These are phyloP conservation scores for Enteromius thamalakanensis DNA, from an alignment of 2,797 vertebrate species.

Conservation along the genomic window DNA sequence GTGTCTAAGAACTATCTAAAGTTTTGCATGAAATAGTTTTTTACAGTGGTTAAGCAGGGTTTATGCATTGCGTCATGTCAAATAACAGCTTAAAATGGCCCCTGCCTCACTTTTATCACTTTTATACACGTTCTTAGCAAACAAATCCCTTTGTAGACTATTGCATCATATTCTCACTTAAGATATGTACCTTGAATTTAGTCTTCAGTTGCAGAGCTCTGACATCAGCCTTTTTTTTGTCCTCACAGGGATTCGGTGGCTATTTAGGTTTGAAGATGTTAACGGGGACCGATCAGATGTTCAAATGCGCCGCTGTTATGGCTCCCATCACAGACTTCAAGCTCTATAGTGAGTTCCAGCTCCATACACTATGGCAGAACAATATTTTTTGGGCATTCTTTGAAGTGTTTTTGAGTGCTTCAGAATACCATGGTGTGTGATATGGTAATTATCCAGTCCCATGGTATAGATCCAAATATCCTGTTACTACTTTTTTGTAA, in stretches of 20 bases:
- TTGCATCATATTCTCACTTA: not conserved
- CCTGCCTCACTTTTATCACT: not conserved
- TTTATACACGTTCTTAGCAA: not conserved
- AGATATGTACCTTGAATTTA: conserved; percentile 1
- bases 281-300: conserved; percentile 76
- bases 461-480: conserved; percentile 1
- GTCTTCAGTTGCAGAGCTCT: conserved; percentile 64
- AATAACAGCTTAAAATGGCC: not conserved
- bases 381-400: not conserved
- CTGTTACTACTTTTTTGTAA: not conserved
- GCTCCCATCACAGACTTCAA: conserved; percentile 84
- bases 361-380: not conserved
- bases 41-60: not conserved
- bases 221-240: conserved; percentile 71
- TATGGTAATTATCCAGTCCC: conserved; percentile 4
- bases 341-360: conserved; percentile 79
- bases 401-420: not conserved
- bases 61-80: not conserved
- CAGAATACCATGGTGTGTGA: conserved; percentile 6
- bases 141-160: not conserved
- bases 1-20: not conserved
- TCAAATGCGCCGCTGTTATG: conserved; percentile 76
- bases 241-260: conserved; percentile 80
- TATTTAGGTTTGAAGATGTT: conserved; percentile 84
- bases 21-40: not conserved